Conservation (phyloP, 2,797 vertebrate species). For the Dendrocincla fuliginosa region DNA sequence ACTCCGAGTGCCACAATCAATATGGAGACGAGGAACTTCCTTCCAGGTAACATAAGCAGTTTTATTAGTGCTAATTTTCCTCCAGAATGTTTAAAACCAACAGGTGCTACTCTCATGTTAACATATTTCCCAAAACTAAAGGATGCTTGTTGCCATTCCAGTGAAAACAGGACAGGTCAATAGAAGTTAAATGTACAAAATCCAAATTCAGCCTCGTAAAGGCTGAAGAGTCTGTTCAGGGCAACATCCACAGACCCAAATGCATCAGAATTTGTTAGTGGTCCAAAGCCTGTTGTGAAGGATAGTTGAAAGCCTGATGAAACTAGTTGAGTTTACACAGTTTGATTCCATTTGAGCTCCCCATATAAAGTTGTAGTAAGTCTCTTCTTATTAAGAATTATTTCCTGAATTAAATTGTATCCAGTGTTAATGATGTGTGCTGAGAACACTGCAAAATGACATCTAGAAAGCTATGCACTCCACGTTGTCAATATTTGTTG, state of each 20-base stretch:
- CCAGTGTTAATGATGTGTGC: not conserved
- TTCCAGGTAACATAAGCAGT: not conserved
- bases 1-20: not conserved
- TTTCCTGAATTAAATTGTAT: not conserved
- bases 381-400: not conserved
- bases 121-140: not conserved
- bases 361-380: not conserved
- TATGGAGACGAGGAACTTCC: not conserved
- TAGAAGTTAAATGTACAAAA: not conserved
- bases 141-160: not conserved
- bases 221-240: not conserved
- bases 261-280: not conserved
- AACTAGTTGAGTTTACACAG: not conserved
- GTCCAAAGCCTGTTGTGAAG: not conserved
- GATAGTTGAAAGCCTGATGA: not conserved
- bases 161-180: not conserved
- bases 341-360: not conserved
- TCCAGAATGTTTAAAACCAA: not conserved
- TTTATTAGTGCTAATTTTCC: not conserved
- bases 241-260: not conserved
- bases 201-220: not conserved
- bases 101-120: rapidly evolving
- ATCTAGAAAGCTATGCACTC: not conserved
- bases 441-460: not conserved
- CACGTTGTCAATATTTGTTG: not conserved